Base-by-base conservation (phyloP, 1,140 invertebrate genomes). In the Lysiphlebus fabarum region DNA sequence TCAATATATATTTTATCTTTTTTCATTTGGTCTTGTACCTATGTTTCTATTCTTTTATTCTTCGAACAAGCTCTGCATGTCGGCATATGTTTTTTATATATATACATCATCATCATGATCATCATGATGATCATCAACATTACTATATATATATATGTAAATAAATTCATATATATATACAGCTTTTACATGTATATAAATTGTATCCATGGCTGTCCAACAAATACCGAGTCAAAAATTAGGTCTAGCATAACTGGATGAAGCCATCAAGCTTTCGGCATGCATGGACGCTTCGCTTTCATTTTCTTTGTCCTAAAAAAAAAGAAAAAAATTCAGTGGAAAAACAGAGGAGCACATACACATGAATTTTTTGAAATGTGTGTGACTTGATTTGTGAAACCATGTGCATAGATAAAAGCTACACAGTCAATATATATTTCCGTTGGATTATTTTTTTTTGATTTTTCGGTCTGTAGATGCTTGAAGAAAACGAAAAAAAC, bases 161-260 rank as follows among this genome's bases (percentile, higher is more conserved):
- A 26, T 26, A 26, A 26, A 26, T 26, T 26, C 4, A 26, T 26
- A 26, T 4, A 26, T 26, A 26, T 26, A 26, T 26, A n/a, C n/a
- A n/a, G n/a, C n/a, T 26, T 26, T 26, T 26, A 26, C 4, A 26
- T 26, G 3, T 17, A 26, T 26, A 26, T 26, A 26, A 26, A 26
- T 26, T 26, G 17, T 26, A 26, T 26, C 17, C 17, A 26, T 26
- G 37, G 11, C 34, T 62, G 70, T 75, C 75, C 69, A 76, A 68
- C 66, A 70, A 74, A 79, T 67, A 68, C 70, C 70, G 69, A 67
- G 77, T 76, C 74, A 73, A 72, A 74, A 80, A 76, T 77, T 68
- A 68, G 67, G 70, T 26, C 63, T 53, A 64, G 61, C 67, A 66
- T 33, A 73, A 79, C 79, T 80, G 77, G 77, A 80, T 80, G 77